phyloP scores from a whole-genome alignment of 2,797 vertebrate species.

The Betta splendens region DNA sequence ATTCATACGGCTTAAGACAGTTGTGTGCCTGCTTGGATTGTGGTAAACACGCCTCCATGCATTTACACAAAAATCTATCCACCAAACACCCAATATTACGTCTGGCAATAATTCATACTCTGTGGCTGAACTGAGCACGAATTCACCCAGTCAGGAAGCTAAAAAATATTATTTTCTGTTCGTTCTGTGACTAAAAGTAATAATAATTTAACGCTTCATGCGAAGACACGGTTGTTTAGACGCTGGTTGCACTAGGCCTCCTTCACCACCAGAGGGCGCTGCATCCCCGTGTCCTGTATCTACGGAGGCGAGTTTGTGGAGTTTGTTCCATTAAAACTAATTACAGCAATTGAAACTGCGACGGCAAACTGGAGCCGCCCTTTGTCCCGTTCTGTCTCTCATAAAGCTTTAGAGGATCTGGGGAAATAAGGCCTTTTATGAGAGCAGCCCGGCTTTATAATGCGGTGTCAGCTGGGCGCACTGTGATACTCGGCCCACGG shows the following conservation, averaged over 20 bases:
- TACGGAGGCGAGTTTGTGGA: conserved; percentile 33
- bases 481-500: conserved; percentile 24
- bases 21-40: not conserved
- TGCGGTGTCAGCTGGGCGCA: conserved; percentile 15
- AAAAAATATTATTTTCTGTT: conserved; percentile 3
- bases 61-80: conserved; percentile 12
- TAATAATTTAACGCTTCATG: conserved; percentile 2
- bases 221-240: not conserved
- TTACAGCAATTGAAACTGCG: conserved; percentile 1
- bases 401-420: conserved; percentile 21
- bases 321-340: conserved; percentile 16
- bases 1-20: no score
- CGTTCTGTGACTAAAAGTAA: not conserved
- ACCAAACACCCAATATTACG: not conserved
- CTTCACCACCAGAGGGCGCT: conserved; percentile 58
- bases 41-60: conserved; percentile 5
- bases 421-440: conserved; percentile 40
- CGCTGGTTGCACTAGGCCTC: conserved; percentile 3
- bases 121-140: conserved; percentile 20
- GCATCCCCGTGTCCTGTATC: conserved; percentile 61
- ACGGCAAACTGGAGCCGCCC: conserved; percentile 8
- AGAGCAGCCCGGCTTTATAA: conserved; percentile 33
- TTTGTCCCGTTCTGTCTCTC: conserved; percentile 13
- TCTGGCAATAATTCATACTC: conserved; percentile 4
- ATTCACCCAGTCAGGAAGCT: conserved; percentile 10